Conservation (phyloP, 2,888 invertebrate species). For the Lycocerus yunnanus region DNA sequence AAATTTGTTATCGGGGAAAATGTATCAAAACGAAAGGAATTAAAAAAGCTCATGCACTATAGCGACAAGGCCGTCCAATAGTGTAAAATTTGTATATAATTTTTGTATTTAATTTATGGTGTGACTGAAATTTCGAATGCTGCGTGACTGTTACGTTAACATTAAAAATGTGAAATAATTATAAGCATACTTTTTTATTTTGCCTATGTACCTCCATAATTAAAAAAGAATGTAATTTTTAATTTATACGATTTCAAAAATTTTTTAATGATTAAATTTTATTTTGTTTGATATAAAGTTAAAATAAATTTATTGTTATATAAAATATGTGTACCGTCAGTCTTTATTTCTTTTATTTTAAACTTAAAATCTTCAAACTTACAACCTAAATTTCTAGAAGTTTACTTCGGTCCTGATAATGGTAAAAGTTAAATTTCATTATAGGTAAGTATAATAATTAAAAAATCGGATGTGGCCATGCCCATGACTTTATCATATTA, state of each 20-base stretch:
- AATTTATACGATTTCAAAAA: not conserved
- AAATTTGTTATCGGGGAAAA: conserved; percentile 85
- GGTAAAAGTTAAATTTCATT: not conserved
- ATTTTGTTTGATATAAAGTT: not conserved
- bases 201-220: not conserved
- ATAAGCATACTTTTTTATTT: not conserved
- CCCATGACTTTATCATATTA: no score
- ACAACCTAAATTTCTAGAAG: not conserved
- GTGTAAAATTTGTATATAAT: conserved; percentile 23
- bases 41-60: conserved; percentile 33
- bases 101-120: conserved; percentile 22
- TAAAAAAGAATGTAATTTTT: not conserved
- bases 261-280: not conserved
- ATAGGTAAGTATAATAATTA: no score
- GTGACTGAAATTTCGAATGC: conserved; percentile 27
- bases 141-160: conserved; percentile 20
- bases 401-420: not conserved
- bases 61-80: conserved; percentile 4
- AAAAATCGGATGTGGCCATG: no score
- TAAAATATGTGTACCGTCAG: not conserved
- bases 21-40: conserved; percentile 69
- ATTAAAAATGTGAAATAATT: not conserved
- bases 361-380: not conserved
- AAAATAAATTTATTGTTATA: not conserved
- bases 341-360: not conserved